Evolutionary conservation across 2,888 invertebrate genomes (phyloP).

Genomic region (Hirtodrosophila trivittata): DNA sequence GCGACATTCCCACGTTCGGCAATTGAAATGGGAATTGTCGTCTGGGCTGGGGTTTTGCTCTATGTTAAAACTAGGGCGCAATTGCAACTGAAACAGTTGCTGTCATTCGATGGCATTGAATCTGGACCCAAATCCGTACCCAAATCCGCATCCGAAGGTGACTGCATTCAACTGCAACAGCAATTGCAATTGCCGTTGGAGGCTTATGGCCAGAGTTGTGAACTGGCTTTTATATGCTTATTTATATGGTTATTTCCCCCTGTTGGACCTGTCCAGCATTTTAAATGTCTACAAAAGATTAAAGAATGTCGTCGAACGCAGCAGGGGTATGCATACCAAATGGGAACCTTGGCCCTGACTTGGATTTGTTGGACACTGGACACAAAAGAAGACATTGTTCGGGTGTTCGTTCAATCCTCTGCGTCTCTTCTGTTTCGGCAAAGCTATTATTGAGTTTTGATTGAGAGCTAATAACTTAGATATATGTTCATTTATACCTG

Average conservation of each 20-base stretch:
- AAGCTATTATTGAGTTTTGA: constrained; percentile 2
- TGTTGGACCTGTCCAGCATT: constrained; percentile 27
- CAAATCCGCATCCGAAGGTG: constrained; percentile 26
- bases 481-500: constrained; percentile 1
- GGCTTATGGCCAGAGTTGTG: constrained; percentile 8
- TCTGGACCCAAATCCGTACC: constrained; percentile 15
- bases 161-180: constrained; percentile 30
- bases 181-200: constrained; percentile 29
- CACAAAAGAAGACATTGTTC: constrained; percentile 41
- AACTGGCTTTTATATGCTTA: not conserved
- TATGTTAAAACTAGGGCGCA: constrained; percentile 43
- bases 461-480: constrained; percentile 24
- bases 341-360: constrained; percentile 64
- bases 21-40: constrained; percentile 35
- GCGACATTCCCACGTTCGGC: constrained; percentile 51
- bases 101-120: constrained; percentile 36
- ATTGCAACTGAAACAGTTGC: constrained; percentile 30
- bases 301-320: constrained; percentile 46
- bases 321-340: constrained; percentile 43
- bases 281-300: constrained; percentile 29
- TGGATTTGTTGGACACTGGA: constrained; percentile 34
- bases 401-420: constrained; percentile 3
- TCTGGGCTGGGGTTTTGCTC: constrained; percentile 4
- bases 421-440: constrained; percentile 9
- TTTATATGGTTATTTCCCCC: constrained; percentile 16